Evolutionary conservation across 92 coral and sea anemone genomes (phyloP).

Genomic region (Heliopora coerulea): DNA sequence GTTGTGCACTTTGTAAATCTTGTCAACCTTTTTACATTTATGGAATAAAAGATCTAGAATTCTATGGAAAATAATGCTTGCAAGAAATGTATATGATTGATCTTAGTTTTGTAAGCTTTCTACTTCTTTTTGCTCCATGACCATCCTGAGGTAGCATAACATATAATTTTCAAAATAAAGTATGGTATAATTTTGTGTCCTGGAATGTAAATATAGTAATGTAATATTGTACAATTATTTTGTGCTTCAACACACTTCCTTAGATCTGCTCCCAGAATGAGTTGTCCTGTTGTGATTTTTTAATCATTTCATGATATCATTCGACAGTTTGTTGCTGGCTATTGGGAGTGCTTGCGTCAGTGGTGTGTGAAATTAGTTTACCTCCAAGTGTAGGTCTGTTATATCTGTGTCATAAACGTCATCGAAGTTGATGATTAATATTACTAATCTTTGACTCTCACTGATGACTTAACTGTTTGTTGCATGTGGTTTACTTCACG

Average conservation of each 20-base stretch:
- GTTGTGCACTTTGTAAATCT: too few relatives aligned
- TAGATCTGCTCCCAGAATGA: conserved; percentile 42
- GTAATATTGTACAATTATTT: too few relatives aligned
- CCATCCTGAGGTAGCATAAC: too few relatives aligned
- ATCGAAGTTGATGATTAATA: conserved; percentile 18
- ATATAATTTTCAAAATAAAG: too few relatives aligned
- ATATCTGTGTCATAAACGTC: conserved; percentile 18
- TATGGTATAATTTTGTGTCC: too few relatives aligned
- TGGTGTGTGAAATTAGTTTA: conserved; percentile 42
- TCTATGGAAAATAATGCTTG: too few relatives aligned
- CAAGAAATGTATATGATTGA: too few relatives aligned
- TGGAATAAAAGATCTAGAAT: too few relatives aligned
- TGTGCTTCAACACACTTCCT: conserved; percentile 49
- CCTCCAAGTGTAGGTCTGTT: conserved; percentile 26
- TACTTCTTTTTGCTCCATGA: too few relatives aligned
- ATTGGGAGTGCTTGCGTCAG: conserved; percentile 46
- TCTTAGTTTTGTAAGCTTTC: too few relatives aligned
- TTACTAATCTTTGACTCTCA: conserved; percentile 24
- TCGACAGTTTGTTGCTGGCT: conserved; percentile 40
- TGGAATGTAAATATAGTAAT: too few relatives aligned
- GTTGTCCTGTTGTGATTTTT: not conserved
- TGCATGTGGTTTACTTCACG: conserved; percentile 37
- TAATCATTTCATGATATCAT: conserved; percentile 28
- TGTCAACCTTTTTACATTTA: too few relatives aligned
- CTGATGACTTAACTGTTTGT: conserved; percentile 21